phyloP scores from a whole-genome alignment of 2,888 invertebrate genomes.

The Laspeyria flexula region DNA sequence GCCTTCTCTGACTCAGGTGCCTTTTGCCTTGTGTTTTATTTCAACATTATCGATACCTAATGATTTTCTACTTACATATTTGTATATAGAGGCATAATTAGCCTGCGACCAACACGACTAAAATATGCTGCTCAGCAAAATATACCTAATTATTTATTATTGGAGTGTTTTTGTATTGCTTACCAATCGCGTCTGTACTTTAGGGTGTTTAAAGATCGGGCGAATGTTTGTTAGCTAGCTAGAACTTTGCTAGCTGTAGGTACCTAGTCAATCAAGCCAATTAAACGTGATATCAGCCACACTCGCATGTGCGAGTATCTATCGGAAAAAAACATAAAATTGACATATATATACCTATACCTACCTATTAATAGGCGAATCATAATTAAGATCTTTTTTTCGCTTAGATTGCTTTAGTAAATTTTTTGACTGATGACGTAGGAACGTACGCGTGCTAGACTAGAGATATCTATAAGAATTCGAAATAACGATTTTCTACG shows the following conservation, averaged over 20 bases:
- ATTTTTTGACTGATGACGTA: no score
- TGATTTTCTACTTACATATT: background rate
- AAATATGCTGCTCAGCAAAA: slow-evolving; percentile 3
- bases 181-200: slow-evolving; percentile 9
- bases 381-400: no score
- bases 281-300: no score
- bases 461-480: no score
- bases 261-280: no score
- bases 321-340: no score
- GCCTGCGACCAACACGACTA: slow-evolving; percentile 4
- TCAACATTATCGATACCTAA: slow-evolving; percentile 22
- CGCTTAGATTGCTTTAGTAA: no score
- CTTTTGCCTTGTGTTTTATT: slow-evolving; percentile 36
- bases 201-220: background rate
- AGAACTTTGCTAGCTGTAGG: no score
- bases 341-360: background rate
- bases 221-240: no score
- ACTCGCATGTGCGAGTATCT: no score
- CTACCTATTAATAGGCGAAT: background rate
- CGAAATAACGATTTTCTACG: no score
- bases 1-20: slow-evolving; percentile 44
- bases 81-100: background rate
- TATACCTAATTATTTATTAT: background rate
- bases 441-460: no score
- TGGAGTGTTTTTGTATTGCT: slow-evolving; percentile 31